A percentile compares a stretch with the other conserved stretches of the same genome.
Evolutionary conservation across 2,113 vertebrate genomes (phyloP).

Genomic region (Oreochromis aureus): DNA sequence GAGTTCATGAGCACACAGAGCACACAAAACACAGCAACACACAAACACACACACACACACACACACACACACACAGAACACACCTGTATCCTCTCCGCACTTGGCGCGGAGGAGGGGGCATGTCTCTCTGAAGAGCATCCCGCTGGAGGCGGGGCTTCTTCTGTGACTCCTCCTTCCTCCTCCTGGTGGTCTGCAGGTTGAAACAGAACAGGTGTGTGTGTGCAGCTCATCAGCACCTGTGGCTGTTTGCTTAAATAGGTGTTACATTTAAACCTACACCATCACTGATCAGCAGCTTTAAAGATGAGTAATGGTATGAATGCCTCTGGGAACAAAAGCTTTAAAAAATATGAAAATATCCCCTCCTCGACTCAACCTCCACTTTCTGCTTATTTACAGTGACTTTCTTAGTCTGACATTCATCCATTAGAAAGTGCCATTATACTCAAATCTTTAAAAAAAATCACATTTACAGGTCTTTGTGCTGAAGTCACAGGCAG

Average conservation of each 20-base stretch:
- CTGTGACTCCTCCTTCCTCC: not conserved
- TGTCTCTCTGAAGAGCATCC: not conserved
- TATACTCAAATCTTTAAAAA: not conserved
- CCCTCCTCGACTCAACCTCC: not conserved
- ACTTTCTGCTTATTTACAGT: not conserved
- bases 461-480: not conserved
- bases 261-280: not conserved
- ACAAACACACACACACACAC: not conserved
- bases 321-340: not conserved
- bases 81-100: conserved; percentile 30
- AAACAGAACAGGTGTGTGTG: not conserved
- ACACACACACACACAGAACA: not conserved
- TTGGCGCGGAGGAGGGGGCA: not conserved
- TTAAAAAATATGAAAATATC: not conserved
- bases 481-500: not conserved
- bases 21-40: not conserved
- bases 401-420: not conserved
- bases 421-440: not conserved
- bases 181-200: conserved; percentile 20
- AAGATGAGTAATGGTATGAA: not conserved
- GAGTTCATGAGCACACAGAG: not conserved
- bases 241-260: not conserved
- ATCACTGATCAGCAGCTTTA: not conserved
- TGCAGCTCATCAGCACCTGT: not conserved
- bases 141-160: not conserved